Base-by-base conservation (phyloP, 2,797 vertebrate genomes). In the Eremophila alpestris region DNA sequence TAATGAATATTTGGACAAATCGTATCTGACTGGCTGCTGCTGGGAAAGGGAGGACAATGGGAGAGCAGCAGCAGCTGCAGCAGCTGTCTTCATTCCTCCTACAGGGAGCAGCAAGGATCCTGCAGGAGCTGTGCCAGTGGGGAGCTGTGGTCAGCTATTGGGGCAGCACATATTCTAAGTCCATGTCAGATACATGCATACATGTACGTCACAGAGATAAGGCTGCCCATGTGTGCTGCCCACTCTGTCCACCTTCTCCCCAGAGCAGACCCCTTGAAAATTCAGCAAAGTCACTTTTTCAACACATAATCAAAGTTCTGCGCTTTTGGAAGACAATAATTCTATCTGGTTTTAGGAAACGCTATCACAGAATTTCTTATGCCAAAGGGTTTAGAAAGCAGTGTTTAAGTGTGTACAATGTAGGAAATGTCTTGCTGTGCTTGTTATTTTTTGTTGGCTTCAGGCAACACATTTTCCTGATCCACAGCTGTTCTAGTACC, bases 371-470 rank as follows among this genome's bases (percentile, higher is more conserved):
- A 78, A 29, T 71, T 86, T 88, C 20, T 80, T 48, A 52, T 19
- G 38, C 64, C 55, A 81, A 58, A 8, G 11, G 3, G 9, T 65
- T 93, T 90, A 81, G 62, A 91, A 84, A 74, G 63, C 59, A 93
- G n/a, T 74, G 29, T 79, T 87, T 90, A 86, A 83, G 23, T 41
- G 27, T 1, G 1, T 78, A 91, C 32, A 94, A 76, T 5, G 16
- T 91, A 92, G 68, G 74, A 94, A 90, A 45, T 79, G 22, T 71
- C 90, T 77, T 95, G 94, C 69, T 94, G 79, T 90, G 73, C 43
- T 91, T 83, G 18, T 75, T 92, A 71, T 70, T 90, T 83, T 45
- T 94, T 87, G 45, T 74, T 95, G 62, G 46, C 87, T 94, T 79
- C 26, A 52, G 80, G 55, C 77, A 88, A 89, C 20, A 22, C 17